Percentiles rank a stretch among this genome's conserved stretches.
Evolutionary conservation across 1,140 invertebrate genomes (phyloP).

Genomic region (Sesamia nonagrioides): DNA sequence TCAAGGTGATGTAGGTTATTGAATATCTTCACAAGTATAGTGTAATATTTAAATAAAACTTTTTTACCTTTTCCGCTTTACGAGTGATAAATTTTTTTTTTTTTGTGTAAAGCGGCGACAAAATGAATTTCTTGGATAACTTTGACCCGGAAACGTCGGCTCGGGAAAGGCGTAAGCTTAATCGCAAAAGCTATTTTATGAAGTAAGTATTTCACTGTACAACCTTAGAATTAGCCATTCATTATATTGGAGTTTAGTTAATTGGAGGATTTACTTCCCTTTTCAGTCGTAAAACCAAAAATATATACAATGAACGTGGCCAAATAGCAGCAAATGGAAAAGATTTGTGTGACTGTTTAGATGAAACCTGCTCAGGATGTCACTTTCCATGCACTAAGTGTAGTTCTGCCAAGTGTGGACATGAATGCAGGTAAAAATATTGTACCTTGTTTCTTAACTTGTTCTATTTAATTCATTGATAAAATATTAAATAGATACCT

Average conservation of each 20-base stretch:
- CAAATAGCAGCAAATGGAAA: slow-evolving; percentile 85
- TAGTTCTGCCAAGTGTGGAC: slow-evolving; percentile 83
- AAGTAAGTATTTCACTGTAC: slow-evolving; percentile 60
- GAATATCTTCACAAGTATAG: no score
- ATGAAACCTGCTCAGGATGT: slow-evolving; percentile 91
- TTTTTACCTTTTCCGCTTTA: no score
- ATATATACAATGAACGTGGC: slow-evolving; percentile 81
- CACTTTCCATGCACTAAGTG: slow-evolving; percentile 94
- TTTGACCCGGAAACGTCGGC: slow-evolving; percentile 81
- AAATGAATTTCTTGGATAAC: slow-evolving; percentile 76
- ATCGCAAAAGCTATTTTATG: slow-evolving; percentile 81
- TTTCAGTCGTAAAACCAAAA: slow-evolving; percentile 75
- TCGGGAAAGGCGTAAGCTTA: slow-evolving; percentile 77
- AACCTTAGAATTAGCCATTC: not conserved
- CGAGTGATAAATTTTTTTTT: no score
- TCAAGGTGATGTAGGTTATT: no score
- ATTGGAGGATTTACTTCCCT: slow-evolving; percentile 17
- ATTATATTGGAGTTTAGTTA: not conserved
- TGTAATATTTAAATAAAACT: no score
- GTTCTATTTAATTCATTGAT: no score
- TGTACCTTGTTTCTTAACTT: not conserved
- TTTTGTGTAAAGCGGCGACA: not conserved
- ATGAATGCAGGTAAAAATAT: slow-evolving; percentile 81
- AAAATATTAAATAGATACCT: no score
- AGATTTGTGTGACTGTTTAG: slow-evolving; percentile 94